Evolutionary conservation across 2,797 vertebrate species (phyloP).

Genomic region (Novumbra hubbsi): DNA sequence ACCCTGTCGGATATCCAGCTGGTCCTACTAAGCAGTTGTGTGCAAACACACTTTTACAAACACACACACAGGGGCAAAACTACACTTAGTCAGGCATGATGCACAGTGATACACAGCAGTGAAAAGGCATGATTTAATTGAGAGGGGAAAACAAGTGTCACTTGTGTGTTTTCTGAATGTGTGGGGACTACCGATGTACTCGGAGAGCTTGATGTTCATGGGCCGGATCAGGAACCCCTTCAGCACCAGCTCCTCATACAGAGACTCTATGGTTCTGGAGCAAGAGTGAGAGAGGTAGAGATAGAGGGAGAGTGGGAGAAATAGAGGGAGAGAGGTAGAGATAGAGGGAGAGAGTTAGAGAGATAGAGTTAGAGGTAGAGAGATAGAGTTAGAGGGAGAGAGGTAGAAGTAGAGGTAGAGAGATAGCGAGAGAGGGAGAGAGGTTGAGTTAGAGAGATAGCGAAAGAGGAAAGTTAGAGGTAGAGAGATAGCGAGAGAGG

Average conservation of each 20-base stretch:
- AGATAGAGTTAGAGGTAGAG: neutral
- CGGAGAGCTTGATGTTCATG: conserved; percentile 70
- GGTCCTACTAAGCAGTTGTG: neutral
- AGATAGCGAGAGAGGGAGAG: neutral
- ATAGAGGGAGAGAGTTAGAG: neutral
- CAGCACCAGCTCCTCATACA: conserved; percentile 78
- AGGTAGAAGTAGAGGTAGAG: neutral
- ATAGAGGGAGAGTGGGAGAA: neutral
- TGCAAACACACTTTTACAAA: conserved; percentile 4
- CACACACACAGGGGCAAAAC: neutral
- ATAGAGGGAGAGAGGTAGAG: conserved; percentile 6
- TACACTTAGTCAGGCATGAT: too few species aligned
- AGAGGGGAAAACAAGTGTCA: neutral
- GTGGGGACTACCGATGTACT: conserved; percentile 76
- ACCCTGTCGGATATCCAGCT: conserved; percentile 8
- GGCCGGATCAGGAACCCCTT: conserved; percentile 75
- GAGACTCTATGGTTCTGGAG: conserved; percentile 77
- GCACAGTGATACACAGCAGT: neutral
- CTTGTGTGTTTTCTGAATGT: neutral
- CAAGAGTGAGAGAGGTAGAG: conserved; percentile 20
- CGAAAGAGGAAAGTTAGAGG: too few species aligned
- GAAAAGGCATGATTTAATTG: neutral
- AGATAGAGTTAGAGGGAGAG: neutral
- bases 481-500: neutral
- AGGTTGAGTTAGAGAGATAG: too few species aligned